phyloP scores from a whole-genome alignment of 2,888 invertebrate genomes.

The Orthosia gothica region DNA sequence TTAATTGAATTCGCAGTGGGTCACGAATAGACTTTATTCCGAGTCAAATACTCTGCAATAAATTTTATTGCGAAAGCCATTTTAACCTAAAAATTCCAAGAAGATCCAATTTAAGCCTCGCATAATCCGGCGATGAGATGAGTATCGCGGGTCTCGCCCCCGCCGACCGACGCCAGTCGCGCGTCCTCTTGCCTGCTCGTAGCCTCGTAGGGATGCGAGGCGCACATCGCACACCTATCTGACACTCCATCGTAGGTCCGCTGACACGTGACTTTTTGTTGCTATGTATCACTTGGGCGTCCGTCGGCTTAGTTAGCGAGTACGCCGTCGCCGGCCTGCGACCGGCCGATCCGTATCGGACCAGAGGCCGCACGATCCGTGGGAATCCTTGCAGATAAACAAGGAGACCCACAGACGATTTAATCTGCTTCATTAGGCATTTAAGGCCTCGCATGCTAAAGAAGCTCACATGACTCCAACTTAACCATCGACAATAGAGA shows the following conservation, averaged over 20 bases:
- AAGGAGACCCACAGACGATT: conserved; percentile 79
- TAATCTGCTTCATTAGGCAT: conserved; percentile 85
- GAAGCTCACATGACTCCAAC: conserved; percentile 74
- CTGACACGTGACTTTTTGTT: conserved; percentile 64
- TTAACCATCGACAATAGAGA: conserved; percentile 67
- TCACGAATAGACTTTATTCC: conserved; percentile 84
- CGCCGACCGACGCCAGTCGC: conserved; percentile 55
- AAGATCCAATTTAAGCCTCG: conserved; percentile 87
- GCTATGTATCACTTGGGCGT: conserved; percentile 63
- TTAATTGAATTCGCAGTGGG: conserved; percentile 85
- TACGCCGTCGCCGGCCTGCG: conserved; percentile 55
- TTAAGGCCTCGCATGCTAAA: conserved; percentile 71
- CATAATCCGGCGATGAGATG: conserved; percentile 85
- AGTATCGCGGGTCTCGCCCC: conserved; percentile 78
- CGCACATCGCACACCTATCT: conserved; percentile 54
- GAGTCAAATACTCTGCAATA: conserved; percentile 86
- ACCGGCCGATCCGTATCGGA: conserved; percentile 77
- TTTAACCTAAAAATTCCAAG: conserved; percentile 87
- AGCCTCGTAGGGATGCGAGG: conserved; percentile 50
- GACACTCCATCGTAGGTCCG: conserved; percentile 56
- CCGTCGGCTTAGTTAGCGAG: conserved; percentile 62
- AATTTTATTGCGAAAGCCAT: conserved; percentile 87
- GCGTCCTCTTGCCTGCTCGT: conserved; percentile 28
- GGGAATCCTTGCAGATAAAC: conserved; percentile 84
- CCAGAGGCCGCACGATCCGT: conserved; percentile 79